These are phyloP conservation scores for Spilarctia lutea DNA, from an alignment of 2,888 invertebrate species.

Conservation along the genomic window DNA sequence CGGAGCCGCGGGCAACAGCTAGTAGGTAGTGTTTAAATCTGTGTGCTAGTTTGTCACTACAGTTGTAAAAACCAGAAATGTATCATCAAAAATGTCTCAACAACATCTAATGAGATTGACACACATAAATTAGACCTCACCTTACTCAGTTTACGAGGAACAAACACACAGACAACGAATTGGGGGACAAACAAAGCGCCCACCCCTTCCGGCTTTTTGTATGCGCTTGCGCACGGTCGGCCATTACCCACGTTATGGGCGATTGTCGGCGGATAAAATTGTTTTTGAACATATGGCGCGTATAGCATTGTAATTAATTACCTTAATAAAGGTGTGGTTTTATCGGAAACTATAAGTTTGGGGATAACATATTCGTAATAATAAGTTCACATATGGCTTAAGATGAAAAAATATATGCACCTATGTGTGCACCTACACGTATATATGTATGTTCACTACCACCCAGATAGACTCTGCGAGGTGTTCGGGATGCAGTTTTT, in stretches of 20 bases:
- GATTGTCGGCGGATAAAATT: constrained; percentile 45
- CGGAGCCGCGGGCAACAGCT: too few relatives aligned
- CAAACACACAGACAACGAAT: constrained; percentile 45
- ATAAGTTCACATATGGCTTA: too few relatives aligned
- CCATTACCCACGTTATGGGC: constrained; percentile 23
- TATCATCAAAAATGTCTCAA: constrained; percentile 20
- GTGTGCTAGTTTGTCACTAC: background rate
- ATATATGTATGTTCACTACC: too few relatives aligned
- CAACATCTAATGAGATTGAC: constrained; percentile 37
- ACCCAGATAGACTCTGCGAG: too few relatives aligned
- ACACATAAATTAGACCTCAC: constrained; percentile 42
- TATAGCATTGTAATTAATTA: constrained; percentile 35
- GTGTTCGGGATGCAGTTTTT: too few relatives aligned
- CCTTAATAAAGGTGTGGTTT: background rate
- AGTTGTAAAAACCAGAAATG: background rate
- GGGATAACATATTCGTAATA: too few relatives aligned
- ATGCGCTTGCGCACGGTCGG: constrained; percentile 33
- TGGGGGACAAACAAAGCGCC: constrained; percentile 50
- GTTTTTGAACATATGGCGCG: constrained; percentile 20
- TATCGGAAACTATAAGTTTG: too few relatives aligned
- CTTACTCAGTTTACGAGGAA: constrained; percentile 47
- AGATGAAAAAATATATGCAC: too few relatives aligned
- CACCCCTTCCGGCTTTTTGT: constrained; percentile 51
- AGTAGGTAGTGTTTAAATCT: background rate
- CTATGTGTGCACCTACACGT: too few relatives aligned